Evolutionary conservation across 2,888 invertebrate species (phyloP).

Genomic region (Limnephilus auricula): DNA sequence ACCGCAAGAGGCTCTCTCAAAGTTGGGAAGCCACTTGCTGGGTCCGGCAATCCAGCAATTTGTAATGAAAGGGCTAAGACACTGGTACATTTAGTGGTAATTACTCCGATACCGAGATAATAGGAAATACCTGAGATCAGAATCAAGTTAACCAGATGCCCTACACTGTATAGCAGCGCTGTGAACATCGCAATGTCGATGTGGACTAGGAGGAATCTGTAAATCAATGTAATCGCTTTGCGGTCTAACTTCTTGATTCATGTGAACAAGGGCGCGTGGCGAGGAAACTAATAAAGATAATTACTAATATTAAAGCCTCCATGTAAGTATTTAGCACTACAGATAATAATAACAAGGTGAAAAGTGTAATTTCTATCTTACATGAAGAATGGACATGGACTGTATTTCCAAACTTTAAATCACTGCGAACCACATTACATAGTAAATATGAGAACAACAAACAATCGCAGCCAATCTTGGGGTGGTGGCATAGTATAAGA

Average conservation of each 20-base stretch:
- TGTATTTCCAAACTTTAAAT: neutral
- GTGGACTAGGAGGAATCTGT: neutral
- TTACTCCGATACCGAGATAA: conserved; percentile 2
- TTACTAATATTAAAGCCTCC: neutral
- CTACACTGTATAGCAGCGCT: neutral
- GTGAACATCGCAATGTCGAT: no score
- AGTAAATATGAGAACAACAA: no score
- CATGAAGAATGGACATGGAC: neutral
- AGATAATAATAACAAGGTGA: neutral
- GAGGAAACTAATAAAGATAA: neutral
- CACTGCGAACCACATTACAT: no score
- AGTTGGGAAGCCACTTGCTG: no score
- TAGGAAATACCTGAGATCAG: neutral
- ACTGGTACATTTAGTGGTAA: neutral
- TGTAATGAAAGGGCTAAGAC: neutral
- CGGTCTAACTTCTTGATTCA: neutral
- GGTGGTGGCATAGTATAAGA: no score
- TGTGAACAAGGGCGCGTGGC: neutral
- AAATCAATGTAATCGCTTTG: neutral
- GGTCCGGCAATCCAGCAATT: neutral
- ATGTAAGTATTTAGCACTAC: neutral
- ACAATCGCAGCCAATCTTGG: no score
- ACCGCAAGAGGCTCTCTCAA: neutral
- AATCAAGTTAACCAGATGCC: neutral
- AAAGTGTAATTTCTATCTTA: neutral